These are phyloP conservation scores for Caenorhabditis plicata DNA, from an alignment of 2,888 invertebrate genomes.

Conservation along the genomic window DNA sequence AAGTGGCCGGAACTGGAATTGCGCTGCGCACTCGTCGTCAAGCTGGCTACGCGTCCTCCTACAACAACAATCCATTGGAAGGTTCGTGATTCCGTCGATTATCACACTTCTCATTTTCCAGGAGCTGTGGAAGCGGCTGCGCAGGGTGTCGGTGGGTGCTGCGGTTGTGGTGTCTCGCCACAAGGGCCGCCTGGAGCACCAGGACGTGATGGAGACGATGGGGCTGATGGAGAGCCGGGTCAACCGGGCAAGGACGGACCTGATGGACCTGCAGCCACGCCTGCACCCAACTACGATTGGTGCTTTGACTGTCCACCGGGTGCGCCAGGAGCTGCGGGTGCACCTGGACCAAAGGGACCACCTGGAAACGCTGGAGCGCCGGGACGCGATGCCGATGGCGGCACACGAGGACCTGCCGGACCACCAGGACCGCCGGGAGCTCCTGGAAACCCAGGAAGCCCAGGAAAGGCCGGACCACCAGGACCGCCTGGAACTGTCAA, in stretches of 20 bases:
- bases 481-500: slow-evolving; percentile 34
- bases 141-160: slow-evolving; percentile 44
- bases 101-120: slow-evolving; percentile 8
- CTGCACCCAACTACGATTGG: slow-evolving; percentile 47
- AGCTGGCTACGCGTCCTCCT: slow-evolving; percentile 27
- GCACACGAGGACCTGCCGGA: slow-evolving; percentile 34
- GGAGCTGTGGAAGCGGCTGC: slow-evolving; percentile 32
- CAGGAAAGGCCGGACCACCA: slow-evolving; percentile 36
- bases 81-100: slow-evolving; percentile 14
- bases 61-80: slow-evolving; percentile 23
- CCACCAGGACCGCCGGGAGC: slow-evolving; percentile 39
- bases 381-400: slow-evolving; percentile 40
- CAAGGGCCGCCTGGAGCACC: slow-evolving; percentile 55
- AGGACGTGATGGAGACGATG: slow-evolving; percentile 55
- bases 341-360: slow-evolving; percentile 45
- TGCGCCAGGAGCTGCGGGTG: slow-evolving; percentile 52
- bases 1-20: slow-evolving; percentile 33
- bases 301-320: slow-evolving; percentile 57
- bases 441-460: slow-evolving; percentile 33
- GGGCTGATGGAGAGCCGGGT: slow-evolving; percentile 53
- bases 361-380: slow-evolving; percentile 39
- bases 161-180: slow-evolving; percentile 49
- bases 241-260: slow-evolving; percentile 49
- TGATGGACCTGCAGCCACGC: slow-evolving; percentile 46
- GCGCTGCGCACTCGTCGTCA: slow-evolving; percentile 29